Percentiles rank a stretch among this genome's conserved stretches.
phyloP scores from a whole-genome alignment of 2,797 vertebrate species.

The Trachops cirrhosus region DNA sequence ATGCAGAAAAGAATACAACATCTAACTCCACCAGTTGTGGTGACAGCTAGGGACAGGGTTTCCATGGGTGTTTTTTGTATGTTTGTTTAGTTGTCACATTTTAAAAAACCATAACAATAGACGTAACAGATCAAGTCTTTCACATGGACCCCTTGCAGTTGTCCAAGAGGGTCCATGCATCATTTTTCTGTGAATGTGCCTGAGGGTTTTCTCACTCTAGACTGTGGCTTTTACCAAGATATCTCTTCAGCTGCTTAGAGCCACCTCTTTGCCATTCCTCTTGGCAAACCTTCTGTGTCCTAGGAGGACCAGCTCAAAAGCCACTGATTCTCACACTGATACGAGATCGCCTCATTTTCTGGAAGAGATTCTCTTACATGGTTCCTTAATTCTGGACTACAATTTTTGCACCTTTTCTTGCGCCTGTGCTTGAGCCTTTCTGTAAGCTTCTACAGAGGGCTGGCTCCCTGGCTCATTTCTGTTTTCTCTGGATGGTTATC shows the following conservation, averaged over 20 bases:
- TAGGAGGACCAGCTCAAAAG: not conserved
- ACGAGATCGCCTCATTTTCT: not conserved
- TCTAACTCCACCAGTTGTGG: conserved; percentile 19
- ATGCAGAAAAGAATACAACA: conserved; percentile 14
- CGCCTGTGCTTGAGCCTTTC: not conserved
- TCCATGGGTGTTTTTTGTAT: not conserved
- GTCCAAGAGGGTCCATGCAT: not conserved
- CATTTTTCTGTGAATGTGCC: not conserved
- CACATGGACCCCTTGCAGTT: not conserved
- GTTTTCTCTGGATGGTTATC: conserved; percentile 6
- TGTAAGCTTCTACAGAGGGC: not conserved
- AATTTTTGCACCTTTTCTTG: not conserved
- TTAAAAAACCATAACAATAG: not conserved
- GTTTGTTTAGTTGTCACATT: not conserved
- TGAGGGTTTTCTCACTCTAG: not conserved
- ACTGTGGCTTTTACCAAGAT: not conserved
- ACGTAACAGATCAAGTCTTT: not conserved
- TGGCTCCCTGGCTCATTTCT: not conserved
- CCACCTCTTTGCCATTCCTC: not conserved
- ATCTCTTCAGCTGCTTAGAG: not conserved
- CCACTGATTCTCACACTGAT: not conserved
- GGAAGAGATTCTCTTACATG: not conserved
- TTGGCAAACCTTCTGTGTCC: not conserved
- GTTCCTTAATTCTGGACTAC: conserved; percentile 16
- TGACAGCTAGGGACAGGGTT: not conserved